Conservation (phyloP, 2,888 invertebrate genomes). For the Notodonta dromedarius region DNA sequence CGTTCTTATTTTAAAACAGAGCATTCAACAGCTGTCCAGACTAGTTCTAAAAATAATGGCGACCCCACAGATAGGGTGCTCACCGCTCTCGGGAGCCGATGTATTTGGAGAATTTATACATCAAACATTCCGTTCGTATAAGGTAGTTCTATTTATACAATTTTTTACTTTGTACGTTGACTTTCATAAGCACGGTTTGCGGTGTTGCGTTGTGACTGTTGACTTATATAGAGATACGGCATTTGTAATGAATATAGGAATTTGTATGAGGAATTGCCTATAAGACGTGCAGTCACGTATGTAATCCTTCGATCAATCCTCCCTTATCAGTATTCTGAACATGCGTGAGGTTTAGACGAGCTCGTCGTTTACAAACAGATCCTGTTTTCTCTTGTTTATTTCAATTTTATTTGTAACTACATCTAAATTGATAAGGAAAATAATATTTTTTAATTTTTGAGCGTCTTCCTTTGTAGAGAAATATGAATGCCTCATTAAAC, state of each 20-base stretch:
- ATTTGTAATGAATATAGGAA: not conserved
- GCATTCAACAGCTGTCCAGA: slow-evolving; percentile 2
- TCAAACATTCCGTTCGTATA: slow-evolving; percentile 12
- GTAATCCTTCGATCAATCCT: not conserved
- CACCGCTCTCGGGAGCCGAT: not conserved
- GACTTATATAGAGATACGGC: not conserved
- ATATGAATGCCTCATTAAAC: not conserved
- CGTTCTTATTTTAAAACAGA: not conserved
- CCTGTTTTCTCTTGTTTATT: not conserved
- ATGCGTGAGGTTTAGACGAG: not conserved
- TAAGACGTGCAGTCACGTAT: not conserved
- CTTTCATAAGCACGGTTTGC: not conserved
- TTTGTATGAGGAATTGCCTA: not conserved
- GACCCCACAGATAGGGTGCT: slow-evolving; percentile 10
- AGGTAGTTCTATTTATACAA: slow-evolving; percentile 10
- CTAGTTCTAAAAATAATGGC: slow-evolving; percentile 4
- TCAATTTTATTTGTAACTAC: not conserved
- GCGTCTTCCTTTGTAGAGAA: not conserved
- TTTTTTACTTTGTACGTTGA: slow-evolving; percentile 4
- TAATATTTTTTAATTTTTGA: too few relatives aligned
- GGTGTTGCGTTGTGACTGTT: not conserved
- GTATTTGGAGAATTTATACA: slow-evolving; percentile 14
- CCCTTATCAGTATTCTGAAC: not conserved
- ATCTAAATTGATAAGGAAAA: too few relatives aligned
- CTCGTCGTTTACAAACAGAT: not conserved